Evolutionary conservation across 2,113 vertebrate species (phyloP), one percentile per base, ranked within the genome.

Genomic region (Gymnobelideus leadbeateri): DNA sequence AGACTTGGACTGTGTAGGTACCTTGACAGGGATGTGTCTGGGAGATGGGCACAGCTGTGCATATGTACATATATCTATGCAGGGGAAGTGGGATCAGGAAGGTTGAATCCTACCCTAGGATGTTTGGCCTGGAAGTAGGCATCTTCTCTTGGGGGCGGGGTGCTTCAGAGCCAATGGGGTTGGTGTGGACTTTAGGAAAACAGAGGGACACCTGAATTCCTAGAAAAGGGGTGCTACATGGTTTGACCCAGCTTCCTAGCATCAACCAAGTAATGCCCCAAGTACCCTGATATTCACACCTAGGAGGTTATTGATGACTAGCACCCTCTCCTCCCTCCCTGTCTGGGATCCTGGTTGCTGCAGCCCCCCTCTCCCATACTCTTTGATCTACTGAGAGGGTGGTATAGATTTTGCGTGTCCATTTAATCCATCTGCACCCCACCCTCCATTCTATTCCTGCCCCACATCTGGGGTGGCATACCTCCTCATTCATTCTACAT

Each of bases 351-450:
- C 6, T 51, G 91, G 90, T 95, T 95, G 91, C 93, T 96, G 91
- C 16, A 55, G 21, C 55, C 94, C 97, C 97, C 91, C 94, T 92
- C 93, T 50, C 91, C 95, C 23, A 47, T 61, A 37, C 92, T 93
- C 92, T 57, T 92, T 68, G 51, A 51, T 91, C 91, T 95, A 68
- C 91, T 95, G 93, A 95, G 19, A 84, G n/a, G 68, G 28, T 7
- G 43, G 94, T 84, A 8, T 91, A 89, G 92, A 91, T 91, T 93
- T 94, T 89, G 51, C 84, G 89, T 94, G 61, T 91, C 77, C 24
- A 92, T 91, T 96, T 96, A 61, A 90, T 52, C 51, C 92, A 52
- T 47, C 51, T 68, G 46, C 91, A 43, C 0, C 0, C 93, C 47
- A 90, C 26, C 47, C n/a, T 90, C 47, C 47, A 50, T 47, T 50